Evolutionary conservation across 2,113 vertebrate species (phyloP).

Genomic region (Bostrychus sinensis): DNA sequence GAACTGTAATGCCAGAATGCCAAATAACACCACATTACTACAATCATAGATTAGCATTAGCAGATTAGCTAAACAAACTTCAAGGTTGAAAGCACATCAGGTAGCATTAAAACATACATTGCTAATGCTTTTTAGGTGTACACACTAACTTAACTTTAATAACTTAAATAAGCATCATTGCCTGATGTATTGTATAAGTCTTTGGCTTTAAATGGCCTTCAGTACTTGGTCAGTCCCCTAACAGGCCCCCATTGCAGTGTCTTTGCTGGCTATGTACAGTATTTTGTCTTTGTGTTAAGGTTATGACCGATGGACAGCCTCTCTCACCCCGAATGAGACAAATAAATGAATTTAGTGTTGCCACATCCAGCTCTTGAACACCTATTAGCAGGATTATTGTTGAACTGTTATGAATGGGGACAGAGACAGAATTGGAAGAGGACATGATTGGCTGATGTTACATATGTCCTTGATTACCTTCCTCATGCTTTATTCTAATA

Average conservation of each 20-base stretch:
- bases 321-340: constrained; percentile 92
- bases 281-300: constrained; percentile 74
- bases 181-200: too few species aligned
- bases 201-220: too few species aligned
- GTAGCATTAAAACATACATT: too few species aligned
- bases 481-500: constrained; percentile 99
- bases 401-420: constrained; percentile 91
- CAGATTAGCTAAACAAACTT: too few species aligned
- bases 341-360: constrained; percentile 96
- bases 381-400: constrained; percentile 98
- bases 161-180: too few species aligned
- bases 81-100: too few species aligned
- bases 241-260: constrained; percentile 57
- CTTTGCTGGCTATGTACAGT: constrained; percentile 80
- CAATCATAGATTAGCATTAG: too few species aligned
- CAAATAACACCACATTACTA: too few species aligned
- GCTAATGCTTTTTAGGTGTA: too few species aligned
- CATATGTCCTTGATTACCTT: constrained; percentile 99
- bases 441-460: constrained; percentile 98
- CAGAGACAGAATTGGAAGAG: constrained; percentile 85
- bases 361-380: constrained; percentile 91
- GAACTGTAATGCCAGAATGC: too few species aligned
- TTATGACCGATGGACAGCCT: constrained; percentile 76
- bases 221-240: constrained; percentile 56
- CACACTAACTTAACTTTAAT: too few species aligned